These are phyloP conservation scores for Julus scandinavius DNA, from an alignment of 2,888 invertebrate genomes.

Conservation along the genomic window DNA sequence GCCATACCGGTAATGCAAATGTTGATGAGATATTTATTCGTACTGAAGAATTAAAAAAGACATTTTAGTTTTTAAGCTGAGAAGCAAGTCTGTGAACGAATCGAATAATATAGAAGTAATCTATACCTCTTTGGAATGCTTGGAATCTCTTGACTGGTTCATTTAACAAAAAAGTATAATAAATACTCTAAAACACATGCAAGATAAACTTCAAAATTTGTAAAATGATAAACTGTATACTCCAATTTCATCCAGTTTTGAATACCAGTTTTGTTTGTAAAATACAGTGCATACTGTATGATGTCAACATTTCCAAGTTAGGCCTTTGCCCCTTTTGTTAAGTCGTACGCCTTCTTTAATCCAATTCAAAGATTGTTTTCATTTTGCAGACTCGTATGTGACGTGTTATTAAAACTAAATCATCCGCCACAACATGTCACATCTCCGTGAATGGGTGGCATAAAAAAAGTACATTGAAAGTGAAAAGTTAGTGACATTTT, in stretches of 20 bases:
- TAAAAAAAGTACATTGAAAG: slow-evolving; percentile 9
- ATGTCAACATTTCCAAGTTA: background rate
- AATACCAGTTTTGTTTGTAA: background rate
- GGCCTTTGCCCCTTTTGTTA: background rate
- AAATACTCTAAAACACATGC: too few relatives aligned
- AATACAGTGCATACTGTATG: background rate
- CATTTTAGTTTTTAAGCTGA: background rate
- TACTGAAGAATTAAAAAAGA: background rate
- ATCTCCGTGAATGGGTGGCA: background rate
- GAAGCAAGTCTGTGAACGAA: too few relatives aligned
- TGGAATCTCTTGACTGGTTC: too few relatives aligned
- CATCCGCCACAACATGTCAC: slow-evolving; percentile 3
- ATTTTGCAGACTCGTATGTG: slow-evolving; percentile 11
- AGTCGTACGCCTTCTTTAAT: background rate
- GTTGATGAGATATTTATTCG: background rate
- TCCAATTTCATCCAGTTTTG: too few relatives aligned
- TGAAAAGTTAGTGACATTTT: slow-evolving; percentile 19
- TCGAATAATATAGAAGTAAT: too few relatives aligned
- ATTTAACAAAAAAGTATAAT: too few relatives aligned
- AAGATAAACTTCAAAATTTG: too few relatives aligned
- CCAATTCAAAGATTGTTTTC: slow-evolving; percentile 11
- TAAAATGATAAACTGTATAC: too few relatives aligned
- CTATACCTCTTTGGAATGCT: too few relatives aligned
- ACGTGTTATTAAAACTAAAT: slow-evolving; percentile 18
- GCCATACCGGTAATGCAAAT: background rate